Conservation (phyloP, 2,113 vertebrate species). For the Corythoichthys intestinalis region DNA sequence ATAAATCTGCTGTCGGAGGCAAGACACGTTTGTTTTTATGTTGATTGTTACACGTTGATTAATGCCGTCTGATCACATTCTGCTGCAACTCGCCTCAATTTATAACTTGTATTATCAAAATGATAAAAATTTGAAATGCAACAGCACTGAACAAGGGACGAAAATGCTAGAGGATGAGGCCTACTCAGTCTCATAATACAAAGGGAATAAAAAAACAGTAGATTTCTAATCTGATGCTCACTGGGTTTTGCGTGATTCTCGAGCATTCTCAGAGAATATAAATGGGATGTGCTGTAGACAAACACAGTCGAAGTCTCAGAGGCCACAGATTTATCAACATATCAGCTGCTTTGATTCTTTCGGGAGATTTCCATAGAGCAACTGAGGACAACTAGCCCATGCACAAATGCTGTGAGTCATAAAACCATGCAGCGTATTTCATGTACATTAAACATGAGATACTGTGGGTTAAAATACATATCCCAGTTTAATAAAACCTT, state of each 20-base stretch:
- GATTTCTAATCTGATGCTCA: neutral
- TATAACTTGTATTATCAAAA: neutral
- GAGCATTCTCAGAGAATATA: neutral
- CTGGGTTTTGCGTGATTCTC: neutral
- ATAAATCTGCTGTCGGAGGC: conserved; percentile 4
- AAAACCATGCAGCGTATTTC: neutral
- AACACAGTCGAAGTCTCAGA: neutral
- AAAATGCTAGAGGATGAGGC: neutral
- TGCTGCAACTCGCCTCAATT: neutral
- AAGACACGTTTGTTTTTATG: conserved; percentile 2
- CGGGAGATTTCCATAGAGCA: neutral
- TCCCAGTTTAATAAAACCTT: neutral
- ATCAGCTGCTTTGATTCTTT: neutral
- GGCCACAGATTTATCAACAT: conserved; percentile 1
- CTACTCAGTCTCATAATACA: neutral
- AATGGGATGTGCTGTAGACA: neutral
- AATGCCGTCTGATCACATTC: neutral
- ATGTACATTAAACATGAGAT: conserved; percentile 3
- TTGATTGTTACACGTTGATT: conserved; percentile 2
- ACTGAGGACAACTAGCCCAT: neutral
- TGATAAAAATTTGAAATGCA: neutral
- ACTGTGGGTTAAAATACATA: neutral
- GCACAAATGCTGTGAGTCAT: neutral
- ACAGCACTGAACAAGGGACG: neutral
- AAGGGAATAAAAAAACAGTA: neutral